Conservation (phyloP, 2,888 invertebrate genomes). For the Acronicta aceris region DNA sequence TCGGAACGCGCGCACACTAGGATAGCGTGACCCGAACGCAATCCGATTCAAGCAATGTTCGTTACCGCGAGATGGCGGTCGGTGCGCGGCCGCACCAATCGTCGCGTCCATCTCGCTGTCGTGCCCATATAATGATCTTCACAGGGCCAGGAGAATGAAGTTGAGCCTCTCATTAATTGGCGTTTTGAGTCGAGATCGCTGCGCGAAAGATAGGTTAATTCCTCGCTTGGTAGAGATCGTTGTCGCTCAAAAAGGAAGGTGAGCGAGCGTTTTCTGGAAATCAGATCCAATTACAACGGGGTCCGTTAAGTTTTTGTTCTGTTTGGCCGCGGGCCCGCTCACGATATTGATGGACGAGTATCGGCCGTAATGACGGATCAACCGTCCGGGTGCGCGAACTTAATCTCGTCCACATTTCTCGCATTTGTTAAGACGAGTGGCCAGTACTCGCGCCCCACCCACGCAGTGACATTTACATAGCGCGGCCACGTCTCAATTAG, state of each 20-base stretch:
- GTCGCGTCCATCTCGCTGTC: slow-evolving; percentile 88
- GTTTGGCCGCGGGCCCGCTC: slow-evolving; percentile 82
- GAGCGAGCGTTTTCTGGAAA: slow-evolving; percentile 88
- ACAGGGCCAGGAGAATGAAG: slow-evolving; percentile 89
- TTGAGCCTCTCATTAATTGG: slow-evolving; percentile 89
- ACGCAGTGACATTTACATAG: slow-evolving; percentile 88
- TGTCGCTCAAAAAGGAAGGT: slow-evolving; percentile 88
- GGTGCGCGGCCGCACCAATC: slow-evolving; percentile 83
- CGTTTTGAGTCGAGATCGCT: slow-evolving; percentile 89
- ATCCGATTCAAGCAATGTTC: slow-evolving; percentile 86
- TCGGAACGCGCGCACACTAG: slow-evolving; percentile 82
- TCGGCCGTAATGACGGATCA: slow-evolving; percentile 69
- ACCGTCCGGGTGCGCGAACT: slow-evolving; percentile 64
- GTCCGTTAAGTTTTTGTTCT: slow-evolving; percentile 88
- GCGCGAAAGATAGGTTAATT: slow-evolving; percentile 89
- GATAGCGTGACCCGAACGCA: slow-evolving; percentile 89
- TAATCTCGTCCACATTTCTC: slow-evolving; percentile 72
- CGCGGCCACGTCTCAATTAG: slow-evolving; percentile 89
- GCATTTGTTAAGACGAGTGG: slow-evolving; percentile 71
- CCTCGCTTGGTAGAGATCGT: slow-evolving; percentile 86
- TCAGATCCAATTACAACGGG: slow-evolving; percentile 89
- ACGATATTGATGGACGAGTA: slow-evolving; percentile 83
- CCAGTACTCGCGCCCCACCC: slow-evolving; percentile 79
- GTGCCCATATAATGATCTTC: slow-evolving; percentile 90
- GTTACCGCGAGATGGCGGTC: slow-evolving; percentile 88